phyloP scores from a whole-genome alignment of 2,797 vertebrate species.

The Simalia tracyae region DNA sequence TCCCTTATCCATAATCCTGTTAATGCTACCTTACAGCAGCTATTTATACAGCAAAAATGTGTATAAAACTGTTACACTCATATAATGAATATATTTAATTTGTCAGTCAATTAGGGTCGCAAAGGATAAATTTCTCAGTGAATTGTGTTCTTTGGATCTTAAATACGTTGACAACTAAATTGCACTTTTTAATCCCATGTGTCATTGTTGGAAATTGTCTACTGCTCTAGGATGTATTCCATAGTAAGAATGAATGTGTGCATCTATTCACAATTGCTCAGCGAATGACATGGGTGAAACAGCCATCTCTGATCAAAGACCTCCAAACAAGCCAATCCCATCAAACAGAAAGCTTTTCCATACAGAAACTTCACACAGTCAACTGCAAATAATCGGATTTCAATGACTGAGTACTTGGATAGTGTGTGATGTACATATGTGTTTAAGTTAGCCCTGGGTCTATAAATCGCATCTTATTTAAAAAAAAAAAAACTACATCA shows the following conservation, averaged over 20 bases:
- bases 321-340: not conserved
- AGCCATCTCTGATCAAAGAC: not conserved
- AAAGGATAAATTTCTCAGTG: not conserved
- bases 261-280: not conserved
- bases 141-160: constrained; percentile 5
- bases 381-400: not conserved
- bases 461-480: not conserved
- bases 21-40: not conserved
- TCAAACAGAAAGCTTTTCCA: not conserved
- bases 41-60: not conserved
- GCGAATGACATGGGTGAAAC: not conserved
- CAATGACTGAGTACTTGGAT: not conserved
- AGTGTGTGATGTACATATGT: not conserved
- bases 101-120: not conserved
- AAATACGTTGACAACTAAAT: not conserved
- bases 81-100: not conserved
- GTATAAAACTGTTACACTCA: not conserved
- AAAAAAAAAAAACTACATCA: not conserved
- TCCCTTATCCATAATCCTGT: not conserved
- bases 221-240: not conserved
- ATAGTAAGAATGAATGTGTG: not conserved
- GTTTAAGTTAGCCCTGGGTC: not conserved
- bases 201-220: constrained; percentile 3
- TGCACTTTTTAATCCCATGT: not conserved
- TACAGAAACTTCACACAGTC: not conserved